phyloP scores from a whole-genome alignment of 2,888 invertebrate genomes.

The Cantharis rustica region DNA sequence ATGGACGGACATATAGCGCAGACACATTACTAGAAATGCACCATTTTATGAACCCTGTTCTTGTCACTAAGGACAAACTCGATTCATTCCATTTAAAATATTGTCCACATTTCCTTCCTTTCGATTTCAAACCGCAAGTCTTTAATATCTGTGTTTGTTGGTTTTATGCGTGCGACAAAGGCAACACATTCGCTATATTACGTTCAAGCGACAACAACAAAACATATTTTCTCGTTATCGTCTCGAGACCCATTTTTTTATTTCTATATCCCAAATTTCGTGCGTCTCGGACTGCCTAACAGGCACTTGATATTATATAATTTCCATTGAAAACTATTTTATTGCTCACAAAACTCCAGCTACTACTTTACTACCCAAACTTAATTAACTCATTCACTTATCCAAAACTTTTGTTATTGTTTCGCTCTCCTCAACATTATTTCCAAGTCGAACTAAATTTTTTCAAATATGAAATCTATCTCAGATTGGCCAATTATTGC shows the following conservation, averaged over 20 bases:
- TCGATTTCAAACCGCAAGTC: conserved; percentile 16
- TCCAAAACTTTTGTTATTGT: neutral
- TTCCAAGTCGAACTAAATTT: neutral
- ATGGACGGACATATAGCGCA: conserved; percentile 39
- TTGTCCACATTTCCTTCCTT: conserved; percentile 14
- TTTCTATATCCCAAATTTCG: neutral
- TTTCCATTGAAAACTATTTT: neutral
- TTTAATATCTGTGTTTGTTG: conserved; percentile 21
- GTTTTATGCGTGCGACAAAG: conserved; percentile 19
- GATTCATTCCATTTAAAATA: conserved; percentile 29
- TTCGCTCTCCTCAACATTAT: neutral
- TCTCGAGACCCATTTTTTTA: conserved; percentile 7
- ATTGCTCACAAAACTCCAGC: neutral
- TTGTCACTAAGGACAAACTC: conserved; percentile 31
- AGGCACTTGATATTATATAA: neutral
- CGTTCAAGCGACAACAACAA: neutral
- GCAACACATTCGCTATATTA: conserved; percentile 5
- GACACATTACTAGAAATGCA: conserved; percentile 44
- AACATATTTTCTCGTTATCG: conserved; percentile 19
- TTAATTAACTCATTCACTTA: neutral
- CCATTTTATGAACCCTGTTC: conserved; percentile 37
- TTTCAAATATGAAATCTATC: neutral
- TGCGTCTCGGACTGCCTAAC: neutral
- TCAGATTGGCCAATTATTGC: neutral
- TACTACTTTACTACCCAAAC: neutral